Conservation (phyloP, 1,140 invertebrate genomes). For the Bombus sibiricus region DNA sequence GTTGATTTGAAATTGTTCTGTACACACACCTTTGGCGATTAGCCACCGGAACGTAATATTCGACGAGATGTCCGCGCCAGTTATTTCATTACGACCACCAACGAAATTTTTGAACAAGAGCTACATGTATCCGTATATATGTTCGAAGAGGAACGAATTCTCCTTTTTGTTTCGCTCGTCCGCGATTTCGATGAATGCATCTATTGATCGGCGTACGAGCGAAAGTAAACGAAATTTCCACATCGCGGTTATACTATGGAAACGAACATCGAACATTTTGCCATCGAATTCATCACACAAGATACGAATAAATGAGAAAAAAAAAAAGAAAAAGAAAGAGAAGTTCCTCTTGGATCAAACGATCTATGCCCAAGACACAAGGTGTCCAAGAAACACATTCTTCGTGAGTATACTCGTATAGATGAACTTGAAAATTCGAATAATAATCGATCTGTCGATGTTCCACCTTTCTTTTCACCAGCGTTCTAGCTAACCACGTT, state of each 20-base stretch:
- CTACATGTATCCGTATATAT: not conserved
- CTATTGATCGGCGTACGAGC: not conserved
- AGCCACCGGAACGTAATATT: not conserved
- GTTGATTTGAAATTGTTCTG: conserved; percentile 7
- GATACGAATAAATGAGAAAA: not conserved
- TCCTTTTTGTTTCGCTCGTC: not conserved
- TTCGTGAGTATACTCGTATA: conserved; percentile 59
- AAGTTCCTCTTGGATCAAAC: conserved; percentile 42
- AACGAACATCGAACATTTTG: not conserved
- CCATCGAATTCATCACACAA: not conserved
- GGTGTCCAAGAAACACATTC: conserved; percentile 59
- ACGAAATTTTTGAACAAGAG: conserved; percentile 52
- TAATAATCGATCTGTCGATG: conserved; percentile 53
- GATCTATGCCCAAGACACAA: conserved; percentile 55
- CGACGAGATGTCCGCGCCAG: conserved; percentile 12
- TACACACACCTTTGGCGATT: not conserved
- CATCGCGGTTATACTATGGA: not conserved
- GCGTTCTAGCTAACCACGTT: conserved; percentile 58
- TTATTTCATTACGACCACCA: conserved; percentile 64
- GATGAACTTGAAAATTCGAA: conserved; percentile 45
- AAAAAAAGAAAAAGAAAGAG: not conserved
- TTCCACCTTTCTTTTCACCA: conserved; percentile 44
- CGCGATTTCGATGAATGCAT: not conserved
- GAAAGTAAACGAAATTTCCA: not conserved
- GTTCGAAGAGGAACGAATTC: not conserved